phyloP scores from a whole-genome alignment of 2,888 invertebrate genomes.

The Chaetogeoica ovagalla region DNA sequence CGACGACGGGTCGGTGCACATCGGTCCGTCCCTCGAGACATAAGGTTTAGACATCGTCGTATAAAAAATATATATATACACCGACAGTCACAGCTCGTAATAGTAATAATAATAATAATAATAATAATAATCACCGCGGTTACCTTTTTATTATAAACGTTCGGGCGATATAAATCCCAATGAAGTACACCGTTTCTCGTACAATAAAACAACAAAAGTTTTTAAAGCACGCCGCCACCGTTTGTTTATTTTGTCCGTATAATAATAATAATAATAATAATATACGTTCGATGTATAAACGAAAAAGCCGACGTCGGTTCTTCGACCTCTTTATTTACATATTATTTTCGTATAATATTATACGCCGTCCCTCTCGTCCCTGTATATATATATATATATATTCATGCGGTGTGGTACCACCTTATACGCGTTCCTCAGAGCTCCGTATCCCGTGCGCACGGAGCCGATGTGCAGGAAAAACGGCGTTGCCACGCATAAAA shows the following conservation, averaged over 20 bases:
- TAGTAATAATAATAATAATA: no score
- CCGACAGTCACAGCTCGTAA: no score
- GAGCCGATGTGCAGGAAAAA: conserved; percentile 9
- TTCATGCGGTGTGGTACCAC: neutral
- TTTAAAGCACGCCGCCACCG: conserved; percentile 25
- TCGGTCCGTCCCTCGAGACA: no score
- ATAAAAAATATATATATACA: neutral
- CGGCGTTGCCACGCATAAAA: conserved; percentile 40
- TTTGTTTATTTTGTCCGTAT: conserved; percentile 44
- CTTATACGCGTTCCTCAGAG: neutral
- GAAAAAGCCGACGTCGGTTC: conserved; percentile 10
- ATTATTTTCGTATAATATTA: conserved; percentile 10
- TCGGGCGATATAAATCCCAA: no score
- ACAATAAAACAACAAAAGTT: conserved; percentile 49
- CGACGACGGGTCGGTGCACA: no score
- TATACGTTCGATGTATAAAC: neutral
- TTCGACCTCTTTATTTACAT: conserved; percentile 52
- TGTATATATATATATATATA: conserved; percentile 9
- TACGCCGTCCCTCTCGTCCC: conserved; percentile 5
- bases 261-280: neutral
- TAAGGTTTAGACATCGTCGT: no score
- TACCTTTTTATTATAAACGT: no score
- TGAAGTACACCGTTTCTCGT: no score
- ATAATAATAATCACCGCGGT: no score
- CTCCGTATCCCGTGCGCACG: conserved; percentile 1